Conservation (phyloP, 2,797 vertebrate genomes). For the Macropodus opercularis region DNA sequence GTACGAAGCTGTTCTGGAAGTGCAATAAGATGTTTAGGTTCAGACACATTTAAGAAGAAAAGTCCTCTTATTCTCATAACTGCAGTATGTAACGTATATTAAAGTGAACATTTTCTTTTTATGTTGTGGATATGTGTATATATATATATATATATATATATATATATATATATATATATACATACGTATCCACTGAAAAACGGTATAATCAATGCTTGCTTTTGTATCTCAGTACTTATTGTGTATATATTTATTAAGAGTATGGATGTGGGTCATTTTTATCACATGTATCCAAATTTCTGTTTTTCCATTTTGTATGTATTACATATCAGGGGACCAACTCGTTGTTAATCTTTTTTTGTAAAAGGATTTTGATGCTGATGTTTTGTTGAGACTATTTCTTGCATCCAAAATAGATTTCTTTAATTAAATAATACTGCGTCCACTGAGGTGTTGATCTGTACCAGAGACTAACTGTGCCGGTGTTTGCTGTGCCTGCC, state of each 20-base stretch:
- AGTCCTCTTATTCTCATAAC: conserved; percentile 34
- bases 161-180: conserved; percentile 73
- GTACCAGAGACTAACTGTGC: conserved; percentile 17
- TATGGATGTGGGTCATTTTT: conserved; percentile 79
- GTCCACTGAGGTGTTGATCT: conserved; percentile 3
- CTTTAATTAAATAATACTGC: neutral
- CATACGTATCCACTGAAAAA: conserved; percentile 53
- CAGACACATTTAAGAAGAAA: conserved; percentile 50
- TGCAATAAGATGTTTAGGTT: conserved; percentile 72
- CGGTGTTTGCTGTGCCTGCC: conserved; percentile 29
- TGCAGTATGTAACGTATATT: conserved; percentile 32
- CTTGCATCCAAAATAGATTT: neutral
- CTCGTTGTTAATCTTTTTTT: conserved; percentile 55
- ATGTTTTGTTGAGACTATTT: conserved; percentile 2
- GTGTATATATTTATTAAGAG: conserved; percentile 86
- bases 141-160: conserved; percentile 75
- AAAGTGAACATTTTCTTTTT: conserved; percentile 13
- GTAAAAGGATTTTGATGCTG: conserved; percentile 62
- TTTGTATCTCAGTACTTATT: conserved; percentile 82
- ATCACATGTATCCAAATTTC: conserved; percentile 68
- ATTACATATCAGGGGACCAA: conserved; percentile 65
- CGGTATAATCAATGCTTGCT: conserved; percentile 46
- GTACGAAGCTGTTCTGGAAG: conserved; percentile 46
- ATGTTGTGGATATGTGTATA: conserved; percentile 65
- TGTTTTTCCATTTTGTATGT: conserved; percentile 75